These are phyloP conservation scores for Lutraria rhynchaena DNA, from an alignment of 1,140 invertebrate species.

Conservation along the genomic window DNA sequence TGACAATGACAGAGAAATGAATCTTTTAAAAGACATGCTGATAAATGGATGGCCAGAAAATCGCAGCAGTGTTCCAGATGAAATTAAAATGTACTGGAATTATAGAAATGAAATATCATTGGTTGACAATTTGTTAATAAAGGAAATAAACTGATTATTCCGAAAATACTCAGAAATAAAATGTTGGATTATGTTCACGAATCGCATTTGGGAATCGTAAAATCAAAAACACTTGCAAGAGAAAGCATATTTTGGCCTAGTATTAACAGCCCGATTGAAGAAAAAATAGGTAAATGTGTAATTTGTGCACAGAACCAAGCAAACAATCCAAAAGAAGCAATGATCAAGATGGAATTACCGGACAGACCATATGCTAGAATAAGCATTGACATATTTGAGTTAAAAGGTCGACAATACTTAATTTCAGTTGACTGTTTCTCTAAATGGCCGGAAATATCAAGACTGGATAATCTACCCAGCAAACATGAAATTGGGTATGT, in stretches of 20 bases:
- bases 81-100: conserved; percentile 2
- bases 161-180: background rate
- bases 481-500: background rate
- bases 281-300: background rate
- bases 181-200: conserved; percentile 1
- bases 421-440: conserved; percentile 55
- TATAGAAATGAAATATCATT: conserved; percentile 16
- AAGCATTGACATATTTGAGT: conserved; percentile 76
- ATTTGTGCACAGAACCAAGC: background rate
- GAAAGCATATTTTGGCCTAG: conserved; percentile 14
- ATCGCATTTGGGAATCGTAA: conserved; percentile 1
- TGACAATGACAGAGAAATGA: background rate
- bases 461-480: background rate
- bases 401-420: conserved; percentile 40
- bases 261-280: background rate
- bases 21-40: background rate
- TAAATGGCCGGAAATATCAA: conserved; percentile 1
- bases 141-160: background rate
- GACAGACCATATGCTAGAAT: conserved; percentile 73
- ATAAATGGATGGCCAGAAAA: conserved; percentile 11
- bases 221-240: background rate
- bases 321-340: conserved; percentile 7
- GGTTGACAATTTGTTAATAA: background rate
- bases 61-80: background rate
- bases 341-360: conserved; percentile 68